Base-by-base conservation (phyloP, 1,140 invertebrate genomes). In the Rhizoglyphus robini region DNA sequence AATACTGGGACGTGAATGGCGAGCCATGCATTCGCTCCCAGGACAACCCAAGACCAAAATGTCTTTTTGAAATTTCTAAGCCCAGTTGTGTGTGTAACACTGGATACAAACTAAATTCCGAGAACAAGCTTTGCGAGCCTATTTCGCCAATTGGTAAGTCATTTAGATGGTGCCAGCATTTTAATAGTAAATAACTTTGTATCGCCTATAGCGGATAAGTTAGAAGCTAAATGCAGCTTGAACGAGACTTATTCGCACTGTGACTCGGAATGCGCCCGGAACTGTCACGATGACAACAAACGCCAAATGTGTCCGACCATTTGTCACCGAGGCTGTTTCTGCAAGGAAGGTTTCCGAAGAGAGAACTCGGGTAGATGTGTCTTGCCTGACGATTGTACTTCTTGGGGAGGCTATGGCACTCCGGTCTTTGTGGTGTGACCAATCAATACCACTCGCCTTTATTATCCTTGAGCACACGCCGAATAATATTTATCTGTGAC, bases 261-360 rank as follows among this genome's bases (percentile, higher is more conserved):
- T 38, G 63, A 30, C 25, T 48, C 41, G 18, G 63, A 64, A 38
- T 64, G 63, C 31, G 41, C 41, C 1, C 54, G 41, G 31, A 57
- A 64, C 29, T 64, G 63, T 57, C 51, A 27, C 31, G 63, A 64
- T 57, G 46, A 64, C 4, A 49, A 31, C n/a, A 64, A 64, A 30
- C 38, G 63, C 1, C 4, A 64, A 49, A 48, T 4, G 15, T 64
- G 63, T 64, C 63, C 47, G 3, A 64, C 63, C 20, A 48, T 64
- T 51, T 68, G 67, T 49, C 32, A 31, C 4, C 32, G 34, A 3
- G 67, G 67, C 8, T 68, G 67, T 46, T 68, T 68, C 31, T 68
- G 67, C 29, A 68, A 57, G 25, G 36, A 66, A 38, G 64, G 65
- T 18, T 65, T 61, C 47, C 4, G 46, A 2, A 31, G 59, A 1